Evolutionary conservation across 2,113 vertebrate genomes (phyloP), one percentile per base, ranked within the genome.

Genomic region (Cyrtonyx montezumae): DNA sequence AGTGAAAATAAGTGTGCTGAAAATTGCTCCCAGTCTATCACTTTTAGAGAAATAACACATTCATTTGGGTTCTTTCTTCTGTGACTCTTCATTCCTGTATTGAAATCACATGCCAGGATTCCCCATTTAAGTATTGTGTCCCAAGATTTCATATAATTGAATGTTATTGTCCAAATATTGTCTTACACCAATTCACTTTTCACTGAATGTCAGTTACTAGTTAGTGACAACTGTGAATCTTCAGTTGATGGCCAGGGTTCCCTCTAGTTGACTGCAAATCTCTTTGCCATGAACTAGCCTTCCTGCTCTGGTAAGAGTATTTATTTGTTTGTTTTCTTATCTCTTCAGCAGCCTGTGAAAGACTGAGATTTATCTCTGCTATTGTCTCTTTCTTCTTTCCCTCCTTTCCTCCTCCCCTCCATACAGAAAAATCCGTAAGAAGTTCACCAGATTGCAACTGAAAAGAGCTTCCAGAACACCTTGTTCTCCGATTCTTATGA

Each of bases 351-450:
- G 61, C 77, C 75, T 63, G 49, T 49, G 84, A 89, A 59, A 91
- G 71, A 85, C 75, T 87, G 84, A 87, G 68, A 89, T 88, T 94
- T 94, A 77, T 79, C 71, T 90, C 77, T 88, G 66, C 49, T 88
- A 42, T 91, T 93, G 34, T 94, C 63, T 96, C 84, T 94, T 53
- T 95, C 34, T 89, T 87, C 70, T 68, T 92, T 55, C 61, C 65
- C 68, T 94, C 42, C 32, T 93, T 66, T 91, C 56, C 32, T 96
- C 36, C 68, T 91, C 79, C 69, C 77, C 68, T 91, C 75, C 79
- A 56, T 96, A 36, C 91, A 97, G 97, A 97, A 97, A 88, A 97
- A 96, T 96, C 91, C 96, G 96, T 96, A 97, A 97, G 90, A 96
- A 93, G 89, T 96, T 97, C 91, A 96, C 96, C 42, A 95, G 94